These are phyloP conservation scores for Lasioglossum zephyrum DNA, from an alignment of 2,888 invertebrate species.

Conservation along the genomic window DNA sequence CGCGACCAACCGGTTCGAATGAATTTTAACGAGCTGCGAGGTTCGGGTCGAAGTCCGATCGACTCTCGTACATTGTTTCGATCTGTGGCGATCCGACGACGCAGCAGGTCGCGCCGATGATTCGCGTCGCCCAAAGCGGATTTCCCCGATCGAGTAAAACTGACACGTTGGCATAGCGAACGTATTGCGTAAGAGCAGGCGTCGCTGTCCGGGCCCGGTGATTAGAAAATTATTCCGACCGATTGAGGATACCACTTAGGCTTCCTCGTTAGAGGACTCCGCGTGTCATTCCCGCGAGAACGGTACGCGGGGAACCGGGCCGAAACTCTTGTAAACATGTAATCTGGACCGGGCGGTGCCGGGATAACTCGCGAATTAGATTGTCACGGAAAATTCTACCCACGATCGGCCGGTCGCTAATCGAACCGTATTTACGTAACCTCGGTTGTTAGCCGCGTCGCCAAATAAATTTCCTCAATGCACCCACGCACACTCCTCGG, in stretches of 20 bases:
- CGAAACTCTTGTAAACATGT: conserved; percentile 27
- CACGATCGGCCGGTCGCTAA: not conserved
- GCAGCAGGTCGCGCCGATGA: not conserved
- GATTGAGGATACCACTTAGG: conserved; percentile 24
- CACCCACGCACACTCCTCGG: not conserved
- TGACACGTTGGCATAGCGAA: not conserved
- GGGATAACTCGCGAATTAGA: conserved; percentile 35
- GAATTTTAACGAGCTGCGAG: not conserved
- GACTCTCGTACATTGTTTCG: not conserved
- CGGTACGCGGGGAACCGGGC: not conserved
- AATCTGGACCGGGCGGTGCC: conserved; percentile 27
- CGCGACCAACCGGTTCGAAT: not conserved
- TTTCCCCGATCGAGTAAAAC: not conserved
- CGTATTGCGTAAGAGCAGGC: conserved; percentile 24
- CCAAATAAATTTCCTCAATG: not conserved
- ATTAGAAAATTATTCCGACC: conserved; percentile 28
- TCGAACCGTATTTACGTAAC: conserved; percentile 24
- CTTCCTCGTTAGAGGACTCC: conserved; percentile 3
- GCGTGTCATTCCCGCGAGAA: conserved; percentile 26
- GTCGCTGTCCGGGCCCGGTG: not conserved
- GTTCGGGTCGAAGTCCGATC: conserved; percentile 3
- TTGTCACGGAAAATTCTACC: conserved; percentile 47
- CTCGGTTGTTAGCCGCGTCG: not conserved
- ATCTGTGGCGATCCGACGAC: not conserved
- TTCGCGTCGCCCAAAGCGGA: not conserved